Evolutionary conservation across 2,113 vertebrate species (phyloP).

Genomic region (Herpetotheres cachinnans): DNA sequence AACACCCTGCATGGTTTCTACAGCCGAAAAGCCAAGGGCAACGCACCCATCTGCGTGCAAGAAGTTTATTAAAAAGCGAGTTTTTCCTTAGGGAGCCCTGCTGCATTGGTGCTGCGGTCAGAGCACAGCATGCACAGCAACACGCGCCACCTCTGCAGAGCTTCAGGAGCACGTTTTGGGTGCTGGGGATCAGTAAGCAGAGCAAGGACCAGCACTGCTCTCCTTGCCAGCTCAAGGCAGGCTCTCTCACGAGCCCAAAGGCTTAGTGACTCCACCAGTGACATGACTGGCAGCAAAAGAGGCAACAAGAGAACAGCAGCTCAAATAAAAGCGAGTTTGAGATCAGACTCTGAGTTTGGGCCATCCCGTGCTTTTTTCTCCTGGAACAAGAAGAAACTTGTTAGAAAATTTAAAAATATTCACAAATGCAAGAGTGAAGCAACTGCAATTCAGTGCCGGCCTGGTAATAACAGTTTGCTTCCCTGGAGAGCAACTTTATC

Average conservation of each 20-base stretch:
- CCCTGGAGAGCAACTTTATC: neutral
- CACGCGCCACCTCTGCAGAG: neutral
- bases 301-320: neutral
- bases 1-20: fast-evolving
- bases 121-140: neutral
- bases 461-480: neutral
- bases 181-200: neutral
- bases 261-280: neutral
- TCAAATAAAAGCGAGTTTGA: neutral
- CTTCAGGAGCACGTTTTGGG: neutral
- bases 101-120: neutral
- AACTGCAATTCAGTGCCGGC: neutral
- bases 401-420: neutral
- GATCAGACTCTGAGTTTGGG: neutral
- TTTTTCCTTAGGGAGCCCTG: neutral
- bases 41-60: neutral
- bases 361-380: neutral
- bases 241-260: neutral
- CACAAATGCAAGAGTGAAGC: neutral
- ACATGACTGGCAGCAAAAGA: neutral
- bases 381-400: conserved; percentile 19
- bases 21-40: fast-evolving
- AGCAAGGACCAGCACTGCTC: neutral
- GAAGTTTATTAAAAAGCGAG: neutral
- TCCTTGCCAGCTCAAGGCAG: neutral